Percentiles rank a stretch among this genome's conserved stretches.
phyloP scores from a whole-genome alignment of 2,888 invertebrate species.

The Liopterus haemorrhoidalis region DNA sequence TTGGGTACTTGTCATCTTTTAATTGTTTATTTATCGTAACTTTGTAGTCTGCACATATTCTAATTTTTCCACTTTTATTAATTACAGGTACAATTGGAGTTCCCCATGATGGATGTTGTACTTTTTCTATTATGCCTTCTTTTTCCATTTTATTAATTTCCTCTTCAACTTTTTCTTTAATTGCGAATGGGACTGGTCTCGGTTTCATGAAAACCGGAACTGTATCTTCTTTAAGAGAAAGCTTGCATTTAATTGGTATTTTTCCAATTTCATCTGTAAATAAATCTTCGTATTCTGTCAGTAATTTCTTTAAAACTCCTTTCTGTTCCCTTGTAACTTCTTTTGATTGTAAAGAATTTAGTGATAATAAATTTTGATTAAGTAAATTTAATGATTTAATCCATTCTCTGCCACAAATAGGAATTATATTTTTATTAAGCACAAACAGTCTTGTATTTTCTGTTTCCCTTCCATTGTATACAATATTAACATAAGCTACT shows the following conservation, averaged over 20 bases:
- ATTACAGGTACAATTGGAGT: conserved; percentile 29
- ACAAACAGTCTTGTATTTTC: background rate
- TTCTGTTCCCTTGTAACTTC: background rate
- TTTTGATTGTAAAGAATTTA: background rate
- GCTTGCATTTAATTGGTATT: conserved; percentile 1
- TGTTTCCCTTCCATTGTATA: background rate
- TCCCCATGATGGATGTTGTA: conserved; percentile 21
- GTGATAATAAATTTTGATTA: background rate
- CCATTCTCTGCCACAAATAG: conserved; percentile 7
- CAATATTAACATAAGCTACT: conserved; percentile 4
- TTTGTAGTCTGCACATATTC: conserved; percentile 31
- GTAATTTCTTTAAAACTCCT: background rate
- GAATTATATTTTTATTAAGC: background rate
- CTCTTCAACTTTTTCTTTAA: conserved; percentile 2
- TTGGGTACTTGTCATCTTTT: conserved; percentile 34
- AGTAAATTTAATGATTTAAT: background rate
- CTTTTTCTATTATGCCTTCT: conserved; percentile 4
- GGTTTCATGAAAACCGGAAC: background rate
- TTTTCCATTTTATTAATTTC: conserved; percentile 17
- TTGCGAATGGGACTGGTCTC: conserved; percentile 10
- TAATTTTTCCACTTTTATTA: conserved; percentile 24
- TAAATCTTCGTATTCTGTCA: conserved; percentile 5
- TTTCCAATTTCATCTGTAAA: conserved; percentile 4
- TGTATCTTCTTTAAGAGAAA: conserved; percentile 10
- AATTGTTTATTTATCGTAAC: conserved; percentile 16